phyloP scores from a whole-genome alignment of 2,888 invertebrate species.

The Pseudolycoriella hygida region DNA sequence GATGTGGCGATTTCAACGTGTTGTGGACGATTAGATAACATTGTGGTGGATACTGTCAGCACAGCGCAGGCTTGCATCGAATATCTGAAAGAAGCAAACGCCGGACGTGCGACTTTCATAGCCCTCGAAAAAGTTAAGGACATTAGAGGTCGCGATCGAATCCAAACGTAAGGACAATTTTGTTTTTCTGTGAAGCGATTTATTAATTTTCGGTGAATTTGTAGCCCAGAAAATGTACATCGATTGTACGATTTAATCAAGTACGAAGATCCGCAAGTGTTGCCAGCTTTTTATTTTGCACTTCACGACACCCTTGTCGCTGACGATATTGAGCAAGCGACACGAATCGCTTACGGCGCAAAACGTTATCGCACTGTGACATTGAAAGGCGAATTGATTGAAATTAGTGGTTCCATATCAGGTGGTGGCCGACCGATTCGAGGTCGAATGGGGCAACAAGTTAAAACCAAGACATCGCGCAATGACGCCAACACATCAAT shows the following conservation, averaged over 20 bases:
- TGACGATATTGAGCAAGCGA: conserved; percentile 71
- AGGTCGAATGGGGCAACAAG: conserved; percentile 70
- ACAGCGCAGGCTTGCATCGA: conserved; percentile 75
- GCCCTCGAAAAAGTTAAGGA: conserved; percentile 81
- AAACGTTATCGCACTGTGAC: conserved; percentile 73
- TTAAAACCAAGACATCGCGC: conserved; percentile 28
- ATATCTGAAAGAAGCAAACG: conserved; percentile 52
- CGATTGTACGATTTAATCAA: conserved; percentile 84
- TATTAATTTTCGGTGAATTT: too few species aligned
- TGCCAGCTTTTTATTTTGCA: conserved; percentile 82
- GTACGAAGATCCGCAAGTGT: conserved; percentile 54
- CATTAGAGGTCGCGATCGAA: too few species aligned
- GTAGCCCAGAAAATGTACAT: conserved; percentile 61
- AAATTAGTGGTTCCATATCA: conserved; percentile 81
- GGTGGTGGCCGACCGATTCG: conserved; percentile 71
- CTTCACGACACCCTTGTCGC: conserved; percentile 79
- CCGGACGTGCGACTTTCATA: conserved; percentile 77
- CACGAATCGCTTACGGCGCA: conserved; percentile 66
- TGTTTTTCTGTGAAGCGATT: too few species aligned
- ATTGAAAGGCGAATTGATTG: conserved; percentile 69
- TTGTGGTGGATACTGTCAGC: conserved; percentile 75
- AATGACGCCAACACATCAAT: conserved; percentile 23
- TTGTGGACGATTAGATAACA: conserved; percentile 74
- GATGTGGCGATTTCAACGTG: conserved; percentile 94
- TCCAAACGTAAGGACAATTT: background rate